phyloP scores from a whole-genome alignment of 1,140 invertebrate species.

The Drosophila ananassae region DNA sequence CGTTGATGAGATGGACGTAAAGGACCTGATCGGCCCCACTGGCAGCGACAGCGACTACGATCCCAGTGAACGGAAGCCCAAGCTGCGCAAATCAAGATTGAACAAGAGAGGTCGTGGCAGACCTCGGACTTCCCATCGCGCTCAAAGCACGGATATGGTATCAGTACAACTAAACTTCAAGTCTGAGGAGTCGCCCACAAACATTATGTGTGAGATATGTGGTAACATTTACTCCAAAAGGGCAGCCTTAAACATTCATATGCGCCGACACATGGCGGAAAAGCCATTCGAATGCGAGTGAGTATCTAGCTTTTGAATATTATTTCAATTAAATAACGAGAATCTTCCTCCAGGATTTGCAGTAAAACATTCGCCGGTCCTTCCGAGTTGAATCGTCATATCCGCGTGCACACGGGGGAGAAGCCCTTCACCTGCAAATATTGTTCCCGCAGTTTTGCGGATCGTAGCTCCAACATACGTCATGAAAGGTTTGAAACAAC shows the following conservation, averaged over 20 bases:
- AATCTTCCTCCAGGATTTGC: constrained; percentile 61
- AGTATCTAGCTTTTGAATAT: constrained; percentile 1
- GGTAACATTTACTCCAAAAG: constrained; percentile 78
- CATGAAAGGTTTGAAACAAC: constrained; percentile 84
- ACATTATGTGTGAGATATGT: constrained; percentile 80
- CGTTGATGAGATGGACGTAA: constrained; percentile 48
- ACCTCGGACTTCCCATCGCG: constrained; percentile 32
- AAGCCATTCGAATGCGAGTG: constrained; percentile 82
- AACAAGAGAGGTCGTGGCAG: constrained; percentile 59
- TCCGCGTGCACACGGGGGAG: constrained; percentile 77
- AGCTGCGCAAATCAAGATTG: constrained; percentile 43
- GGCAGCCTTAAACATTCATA: constrained; percentile 76
- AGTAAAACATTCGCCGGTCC: constrained; percentile 75
- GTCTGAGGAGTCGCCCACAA: constrained; percentile 61
- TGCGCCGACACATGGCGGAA: constrained; percentile 76
- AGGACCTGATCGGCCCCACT: constrained; percentile 45
- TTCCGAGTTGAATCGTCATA: constrained; percentile 75
- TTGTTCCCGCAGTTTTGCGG: constrained; percentile 89
- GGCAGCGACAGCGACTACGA: constrained; percentile 69
- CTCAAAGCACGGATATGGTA: constrained; percentile 1
- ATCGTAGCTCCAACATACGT: constrained; percentile 86
- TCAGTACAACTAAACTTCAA: constrained; percentile 19
- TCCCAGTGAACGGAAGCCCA: constrained; percentile 56
- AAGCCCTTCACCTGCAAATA: constrained; percentile 89
- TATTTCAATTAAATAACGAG: background rate